Conservation (phyloP, 2,888 invertebrate species). For the Phlogophora meticulosa region DNA sequence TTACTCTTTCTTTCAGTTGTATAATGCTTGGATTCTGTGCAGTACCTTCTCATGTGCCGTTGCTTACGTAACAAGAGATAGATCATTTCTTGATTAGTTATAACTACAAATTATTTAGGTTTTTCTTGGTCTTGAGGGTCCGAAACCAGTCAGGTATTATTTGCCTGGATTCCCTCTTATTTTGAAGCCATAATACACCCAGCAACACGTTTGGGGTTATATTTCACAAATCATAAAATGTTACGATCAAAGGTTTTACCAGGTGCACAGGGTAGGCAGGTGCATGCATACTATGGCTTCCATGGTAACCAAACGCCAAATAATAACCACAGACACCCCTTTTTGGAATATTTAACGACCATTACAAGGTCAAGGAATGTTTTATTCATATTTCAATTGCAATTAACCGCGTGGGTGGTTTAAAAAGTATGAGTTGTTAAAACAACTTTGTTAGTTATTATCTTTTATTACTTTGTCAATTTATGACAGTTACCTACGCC, state of each 20-base stretch:
- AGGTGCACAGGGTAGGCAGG: conserved; percentile 6
- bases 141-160: neutral
- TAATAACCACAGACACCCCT: conserved; percentile 14
- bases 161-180: neutral
- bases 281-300: conserved; percentile 39
- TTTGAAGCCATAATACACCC: conserved; percentile 33
- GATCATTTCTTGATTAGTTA: neutral
- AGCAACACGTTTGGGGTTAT: neutral
- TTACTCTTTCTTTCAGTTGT: too few relatives aligned
- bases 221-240: conserved; percentile 6
- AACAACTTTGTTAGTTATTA: conserved; percentile 1
- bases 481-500: neutral
- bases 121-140: neutral
- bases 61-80: neutral
- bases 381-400: conserved; percentile 29
- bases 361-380: conserved; percentile 28
- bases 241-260: conserved; percentile 20
- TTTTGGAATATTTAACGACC: conserved; percentile 26
- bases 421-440: neutral
- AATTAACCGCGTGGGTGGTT: conserved; percentile 8
- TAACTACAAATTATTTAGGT: neutral
- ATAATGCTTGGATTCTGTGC: too few relatives aligned
- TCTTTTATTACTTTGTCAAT: conserved; percentile 8
- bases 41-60: neutral
- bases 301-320: conserved; percentile 37